Evolutionary conservation across 2,888 invertebrate species (phyloP), one percentile per base, ranked within the genome.

Genomic region (Tiphia femorata): DNA sequence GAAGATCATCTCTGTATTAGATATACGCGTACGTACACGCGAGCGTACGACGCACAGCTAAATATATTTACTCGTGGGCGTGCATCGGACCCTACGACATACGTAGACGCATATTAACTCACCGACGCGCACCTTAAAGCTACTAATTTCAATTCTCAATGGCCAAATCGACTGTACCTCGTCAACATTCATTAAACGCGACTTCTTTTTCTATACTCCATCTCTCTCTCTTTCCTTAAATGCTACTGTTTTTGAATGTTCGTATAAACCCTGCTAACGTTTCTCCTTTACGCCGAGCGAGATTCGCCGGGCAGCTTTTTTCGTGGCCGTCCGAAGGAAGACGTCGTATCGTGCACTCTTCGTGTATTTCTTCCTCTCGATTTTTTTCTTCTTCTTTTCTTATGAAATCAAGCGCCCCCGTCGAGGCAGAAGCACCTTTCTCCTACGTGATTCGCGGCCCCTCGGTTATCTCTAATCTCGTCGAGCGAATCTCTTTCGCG

Each of bases 111-210:
- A 52, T 27, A 37, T 19, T 25, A 42, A 35, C 38, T 58, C 55
- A 40, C 27, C 47, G 48, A 49, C 49, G 43, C 53, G 44, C 56
- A 58, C 19, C 40, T 56, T 56, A 61, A 61, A 64, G 67, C n/a
- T 65, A n/a, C n/a, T 65, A 71, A 77, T 72, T 58, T 76, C 75
- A 76, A 79, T 74, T 78, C 76, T 76, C 71, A 75, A 66, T 73
- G 72, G 73, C 75, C 71, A 76, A 75, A 59, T 72, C 69, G 67
- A 70, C 68, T 73, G 70, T 67, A 66, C 71, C 67, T 70, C 14
- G 37, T 43, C 42, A 50, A 35, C 50, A 56, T 54, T 44, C 53
- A 55, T 65, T 61, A 19, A 50, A 53, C 35, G n/a, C n/a, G n/a
- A n/a, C n/a, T n/a, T n/a, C n/a, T n/a, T n/a, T n/a, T n/a, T n/a